Evolutionary conservation across 64 coral and sea anemone genomes (phyloP).

Genomic region (Porites australiensis): DNA sequence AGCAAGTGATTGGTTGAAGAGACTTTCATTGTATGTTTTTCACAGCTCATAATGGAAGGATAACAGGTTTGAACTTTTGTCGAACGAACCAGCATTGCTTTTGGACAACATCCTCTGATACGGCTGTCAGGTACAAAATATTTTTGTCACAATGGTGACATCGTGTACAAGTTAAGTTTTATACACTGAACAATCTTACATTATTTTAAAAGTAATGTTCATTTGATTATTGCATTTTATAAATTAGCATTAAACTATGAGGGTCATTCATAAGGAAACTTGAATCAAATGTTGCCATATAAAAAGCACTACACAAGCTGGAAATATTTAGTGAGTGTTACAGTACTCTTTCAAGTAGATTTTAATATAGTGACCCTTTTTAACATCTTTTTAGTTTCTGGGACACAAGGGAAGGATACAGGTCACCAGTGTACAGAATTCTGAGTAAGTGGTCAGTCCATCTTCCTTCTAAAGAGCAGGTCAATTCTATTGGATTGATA

Average conservation of each 20-base stretch:
- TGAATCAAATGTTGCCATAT: no score
- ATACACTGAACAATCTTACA: no score
- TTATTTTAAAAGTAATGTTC: no score
- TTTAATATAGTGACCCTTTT: neutral
- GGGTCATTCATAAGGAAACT: no score
- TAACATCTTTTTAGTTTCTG: slow-evolving; percentile 50
- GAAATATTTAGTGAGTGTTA: no score
- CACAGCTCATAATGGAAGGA: slow-evolving; percentile 15
- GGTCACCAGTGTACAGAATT: slow-evolving; percentile 30
- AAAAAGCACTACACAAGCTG: no score
- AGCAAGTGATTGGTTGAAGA: no score
- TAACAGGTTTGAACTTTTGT: slow-evolving; percentile 34
- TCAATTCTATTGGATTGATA: no score
- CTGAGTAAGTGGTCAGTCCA: slow-evolving; percentile 22
- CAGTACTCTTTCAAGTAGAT: neutral
- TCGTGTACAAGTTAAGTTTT: neutral
- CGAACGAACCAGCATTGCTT: slow-evolving; percentile 19
- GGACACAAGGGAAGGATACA: slow-evolving; percentile 46
- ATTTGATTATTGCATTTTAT: no score
- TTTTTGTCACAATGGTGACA: neutral
- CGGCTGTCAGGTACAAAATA: neutral
- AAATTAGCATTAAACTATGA: no score
- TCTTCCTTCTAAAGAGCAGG: neutral
- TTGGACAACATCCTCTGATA: slow-evolving; percentile 29
- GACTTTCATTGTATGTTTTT: neutral